Base-by-base conservation (phyloP, 2,888 invertebrate species). In the Athetis lepigone region DNA sequence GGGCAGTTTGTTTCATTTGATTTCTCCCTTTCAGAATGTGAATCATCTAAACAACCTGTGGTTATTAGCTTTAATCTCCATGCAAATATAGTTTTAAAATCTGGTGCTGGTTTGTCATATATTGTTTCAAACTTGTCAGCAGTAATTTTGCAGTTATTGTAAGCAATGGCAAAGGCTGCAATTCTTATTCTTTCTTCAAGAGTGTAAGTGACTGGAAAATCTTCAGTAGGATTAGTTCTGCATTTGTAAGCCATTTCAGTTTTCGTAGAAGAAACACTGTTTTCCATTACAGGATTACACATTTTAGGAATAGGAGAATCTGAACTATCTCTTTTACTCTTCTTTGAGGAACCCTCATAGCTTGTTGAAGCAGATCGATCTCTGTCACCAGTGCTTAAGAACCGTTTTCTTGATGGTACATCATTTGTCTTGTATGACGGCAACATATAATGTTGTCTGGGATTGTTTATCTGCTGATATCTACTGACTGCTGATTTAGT, bases 21-120 rank as follows among this genome's bases (percentile, higher is more conserved):
- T 43, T 75, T 83, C 21, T 79, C 80, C 4, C 37, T 43, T 52
- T 86, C 88, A 9, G 81, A 52, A 81, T 95, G 95, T 55, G 86
- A 70, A 76, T 95, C 95, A 71, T 90, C 85, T 75, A 95, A 82
- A 79, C 95, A 95, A 4, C 95, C 95, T 52, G 92, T 93, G 7
- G 71, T 66, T 40, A 95, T 67, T 25, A 95, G 87, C 16, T 88
- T 83, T 73, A 93, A 92, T 61, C 94, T 86, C 95, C 94, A 95
- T 33, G 85, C 83, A 89, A 93, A 95, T 69, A 95, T 92, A 43
- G 94, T 95, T 80, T 94, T 90, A 64, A 92, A 94, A 81, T 95
- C 94, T 42, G 95, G 95, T 51, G 95, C 94, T 40, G 93, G 93
- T 84, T 95, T 95, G 51, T 91, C 90, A 85, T 84, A 93, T 9